A percentile compares a stretch with the other conserved stretches of the same genome.
These are phyloP conservation scores for Petrocephalus schoutedeni DNA, from an alignment of 2,797 vertebrate species.

Conservation along the genomic window DNA sequence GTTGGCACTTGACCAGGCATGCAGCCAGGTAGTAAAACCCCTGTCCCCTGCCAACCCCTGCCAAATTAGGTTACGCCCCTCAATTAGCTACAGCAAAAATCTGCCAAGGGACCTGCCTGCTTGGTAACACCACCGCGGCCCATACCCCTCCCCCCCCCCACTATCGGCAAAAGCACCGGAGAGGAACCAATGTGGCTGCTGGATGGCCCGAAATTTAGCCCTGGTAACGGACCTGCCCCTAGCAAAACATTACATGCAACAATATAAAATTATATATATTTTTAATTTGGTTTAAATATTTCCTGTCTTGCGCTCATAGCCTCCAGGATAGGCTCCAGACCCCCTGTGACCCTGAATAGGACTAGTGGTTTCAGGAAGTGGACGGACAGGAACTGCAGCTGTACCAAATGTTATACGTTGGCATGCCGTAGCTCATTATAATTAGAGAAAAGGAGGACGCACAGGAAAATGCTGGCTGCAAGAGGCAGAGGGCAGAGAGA, in stretches of 20 bases:
- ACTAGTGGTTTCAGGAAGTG: not conserved
- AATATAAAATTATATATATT: not conserved
- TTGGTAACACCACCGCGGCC: not conserved
- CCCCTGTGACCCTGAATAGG: not conserved
- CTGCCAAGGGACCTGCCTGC: not conserved
- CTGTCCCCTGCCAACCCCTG: not conserved
- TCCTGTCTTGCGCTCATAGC: not conserved
- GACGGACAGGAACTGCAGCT: not conserved
- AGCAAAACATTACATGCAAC: not conserved
- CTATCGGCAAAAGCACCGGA: too few relatives aligned
- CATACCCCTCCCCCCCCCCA: too few relatives aligned
- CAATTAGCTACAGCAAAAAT: not conserved
- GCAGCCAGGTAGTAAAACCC: not conserved
- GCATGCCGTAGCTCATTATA: not conserved
- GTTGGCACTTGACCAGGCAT: not conserved
- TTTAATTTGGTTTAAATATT: not conserved
- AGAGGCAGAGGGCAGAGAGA: not conserved
- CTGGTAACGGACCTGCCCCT: not conserved
- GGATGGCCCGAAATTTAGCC: not conserved
- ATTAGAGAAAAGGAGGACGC: not conserved
- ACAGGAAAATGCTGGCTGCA: not conserved
- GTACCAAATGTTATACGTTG: not conserved
- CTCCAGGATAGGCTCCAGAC: not conserved
- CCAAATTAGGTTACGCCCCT: not conserved
- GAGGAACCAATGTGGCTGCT: too few relatives aligned